Evolutionary conservation across 2,797 vertebrate species (phyloP).

Genomic region (Podarcis lilfordi): DNA sequence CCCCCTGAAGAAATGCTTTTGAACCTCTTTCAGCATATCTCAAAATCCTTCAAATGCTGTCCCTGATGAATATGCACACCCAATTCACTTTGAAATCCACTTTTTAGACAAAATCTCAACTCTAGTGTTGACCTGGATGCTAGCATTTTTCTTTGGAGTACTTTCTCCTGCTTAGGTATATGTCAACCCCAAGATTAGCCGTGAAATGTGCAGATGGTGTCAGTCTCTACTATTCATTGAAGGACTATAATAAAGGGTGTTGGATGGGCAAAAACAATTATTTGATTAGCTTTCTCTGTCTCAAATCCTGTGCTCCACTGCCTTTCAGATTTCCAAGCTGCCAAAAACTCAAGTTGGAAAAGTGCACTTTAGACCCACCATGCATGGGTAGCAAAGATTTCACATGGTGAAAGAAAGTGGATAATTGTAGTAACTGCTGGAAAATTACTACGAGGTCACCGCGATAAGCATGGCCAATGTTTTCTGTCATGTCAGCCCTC

Average conservation of each 20-base stretch:
- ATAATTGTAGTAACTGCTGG: neutral
- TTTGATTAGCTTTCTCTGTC: neutral
- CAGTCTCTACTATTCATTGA: neutral
- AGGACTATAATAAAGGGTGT: no score
- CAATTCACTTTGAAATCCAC: neutral
- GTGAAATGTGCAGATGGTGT: neutral
- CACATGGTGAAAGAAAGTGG: neutral
- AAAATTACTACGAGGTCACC: neutral
- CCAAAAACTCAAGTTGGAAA: neutral
- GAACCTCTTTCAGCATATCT: neutral
- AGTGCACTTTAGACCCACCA: neutral
- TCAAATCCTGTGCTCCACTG: neutral
- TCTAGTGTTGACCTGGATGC: neutral
- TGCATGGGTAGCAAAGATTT: slow-evolving; percentile 18
- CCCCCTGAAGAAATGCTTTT: neutral
- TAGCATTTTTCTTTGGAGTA: neutral
- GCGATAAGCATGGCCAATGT: slow-evolving; percentile 18
- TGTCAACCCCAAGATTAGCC: neutral
- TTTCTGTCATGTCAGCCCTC: slow-evolving; percentile 37
- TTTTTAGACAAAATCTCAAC: neutral
- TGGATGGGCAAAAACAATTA: neutral
- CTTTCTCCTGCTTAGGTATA: neutral
- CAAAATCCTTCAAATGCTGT: neutral
- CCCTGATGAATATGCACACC: neutral
- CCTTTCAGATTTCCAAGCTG: neutral